Percentiles rank a stretch among this genome's conserved stretches.
phyloP scores from a whole-genome alignment of 2,797 vertebrate species.

The Pristis pectinata region DNA sequence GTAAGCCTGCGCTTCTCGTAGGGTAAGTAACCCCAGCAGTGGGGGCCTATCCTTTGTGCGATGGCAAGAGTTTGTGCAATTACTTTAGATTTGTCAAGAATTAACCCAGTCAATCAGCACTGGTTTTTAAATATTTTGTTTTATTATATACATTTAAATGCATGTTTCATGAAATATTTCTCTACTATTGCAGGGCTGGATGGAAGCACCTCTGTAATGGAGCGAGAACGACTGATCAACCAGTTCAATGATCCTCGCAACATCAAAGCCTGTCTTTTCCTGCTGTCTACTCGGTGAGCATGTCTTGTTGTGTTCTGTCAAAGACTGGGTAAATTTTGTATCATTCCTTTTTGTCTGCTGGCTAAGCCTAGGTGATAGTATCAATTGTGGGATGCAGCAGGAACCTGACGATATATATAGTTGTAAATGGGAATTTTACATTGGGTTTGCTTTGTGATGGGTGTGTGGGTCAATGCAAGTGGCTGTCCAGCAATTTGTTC shows the following conservation, averaged over 20 bases:
- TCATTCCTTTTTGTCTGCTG: background rate
- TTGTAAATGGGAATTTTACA: background rate
- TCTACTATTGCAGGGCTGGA: conserved; percentile 70
- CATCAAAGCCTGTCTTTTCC: conserved; percentile 75
- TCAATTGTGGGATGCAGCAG: background rate
- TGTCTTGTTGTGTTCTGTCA: background rate
- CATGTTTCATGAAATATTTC: background rate
- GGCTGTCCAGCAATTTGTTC: background rate
- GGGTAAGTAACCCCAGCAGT: background rate
- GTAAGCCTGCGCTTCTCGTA: background rate
- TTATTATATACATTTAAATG: background rate
- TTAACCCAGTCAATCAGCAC: background rate
- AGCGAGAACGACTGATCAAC: conserved; percentile 92
- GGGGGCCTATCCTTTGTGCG: background rate
- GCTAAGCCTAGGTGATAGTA: too few relatives aligned
- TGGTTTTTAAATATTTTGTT: background rate
- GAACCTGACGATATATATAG: background rate
- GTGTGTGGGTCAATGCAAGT: background rate
- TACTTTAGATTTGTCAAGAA: background rate
- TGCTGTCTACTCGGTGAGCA: conserved; percentile 86
- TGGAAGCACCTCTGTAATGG: conserved; percentile 89
- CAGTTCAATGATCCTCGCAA: conserved; percentile 95
- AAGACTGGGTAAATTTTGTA: background rate
- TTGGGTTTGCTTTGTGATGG: background rate
- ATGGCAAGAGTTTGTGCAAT: background rate